Percentiles rank a stretch among this genome's conserved stretches.
These are phyloP conservation scores for Bombycilla garrulus DNA, from an alignment of 2,113 vertebrate genomes.

Conservation along the genomic window DNA sequence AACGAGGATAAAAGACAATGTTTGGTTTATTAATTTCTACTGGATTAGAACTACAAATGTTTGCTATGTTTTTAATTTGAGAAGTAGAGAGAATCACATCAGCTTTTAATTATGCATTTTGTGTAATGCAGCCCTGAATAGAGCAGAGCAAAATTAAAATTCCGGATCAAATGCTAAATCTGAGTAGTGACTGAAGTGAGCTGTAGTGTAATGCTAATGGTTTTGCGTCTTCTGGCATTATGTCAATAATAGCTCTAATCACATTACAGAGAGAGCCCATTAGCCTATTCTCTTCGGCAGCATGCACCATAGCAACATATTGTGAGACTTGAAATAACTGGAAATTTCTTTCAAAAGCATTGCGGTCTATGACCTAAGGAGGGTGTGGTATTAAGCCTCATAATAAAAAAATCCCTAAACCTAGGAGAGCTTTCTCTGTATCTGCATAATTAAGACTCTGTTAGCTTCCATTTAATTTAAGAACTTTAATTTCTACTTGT, in stretches of 20 bases:
- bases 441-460: background rate
- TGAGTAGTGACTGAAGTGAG: conserved; percentile 79
- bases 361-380: conserved; percentile 20
- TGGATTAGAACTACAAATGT: conserved; percentile 82
- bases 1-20: conserved; percentile 75
- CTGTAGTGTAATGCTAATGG: conserved; percentile 91
- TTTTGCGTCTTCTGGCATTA: conserved; percentile 96
- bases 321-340: conserved; percentile 73
- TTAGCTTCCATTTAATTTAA: conserved; percentile 8
- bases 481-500: background rate
- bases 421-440: background rate
- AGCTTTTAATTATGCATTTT: conserved; percentile 85
- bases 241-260: conserved; percentile 99
- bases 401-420: background rate
- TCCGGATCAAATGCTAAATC: conserved; percentile 82
- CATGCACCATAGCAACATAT: conserved; percentile 80
- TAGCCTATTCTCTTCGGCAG: conserved; percentile 89
- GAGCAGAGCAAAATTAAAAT: conserved; percentile 80
- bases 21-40: conserved; percentile 85
- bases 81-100: conserved; percentile 77
- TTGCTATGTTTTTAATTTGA: conserved; percentile 83
- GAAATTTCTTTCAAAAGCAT: conserved; percentile 48
- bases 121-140: conserved; percentile 79
- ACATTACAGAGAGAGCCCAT: conserved; percentile 98
- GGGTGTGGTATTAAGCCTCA: conserved; percentile 1